Conservation (phyloP, 2,797 vertebrate genomes). For the Typhlichthys subterraneus region DNA sequence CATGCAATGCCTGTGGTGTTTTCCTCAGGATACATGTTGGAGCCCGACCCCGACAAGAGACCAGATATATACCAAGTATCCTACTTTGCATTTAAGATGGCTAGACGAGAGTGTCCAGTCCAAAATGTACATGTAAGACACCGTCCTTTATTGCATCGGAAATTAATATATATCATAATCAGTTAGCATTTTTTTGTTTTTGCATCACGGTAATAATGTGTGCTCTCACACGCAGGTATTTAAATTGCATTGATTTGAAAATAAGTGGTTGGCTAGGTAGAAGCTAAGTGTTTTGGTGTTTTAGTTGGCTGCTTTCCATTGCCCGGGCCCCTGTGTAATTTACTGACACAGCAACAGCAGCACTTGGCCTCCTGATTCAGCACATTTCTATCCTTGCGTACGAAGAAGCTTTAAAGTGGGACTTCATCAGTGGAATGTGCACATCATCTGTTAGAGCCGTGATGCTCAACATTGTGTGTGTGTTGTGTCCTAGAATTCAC, state of each 20-base stretch:
- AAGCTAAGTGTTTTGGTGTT: slow-evolving; percentile 12
- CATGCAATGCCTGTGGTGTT: neutral
- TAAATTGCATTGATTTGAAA: slow-evolving; percentile 19
- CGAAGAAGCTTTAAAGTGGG: slow-evolving; percentile 17
- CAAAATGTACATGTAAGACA: slow-evolving; percentile 88
- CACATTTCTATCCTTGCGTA: slow-evolving; percentile 8
- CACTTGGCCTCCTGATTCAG: slow-evolving; percentile 20
- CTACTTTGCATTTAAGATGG: slow-evolving; percentile 92
- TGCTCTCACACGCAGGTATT: neutral
- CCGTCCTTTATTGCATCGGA: neutral
- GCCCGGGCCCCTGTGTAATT: slow-evolving; percentile 11
- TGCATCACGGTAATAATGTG: neutral
- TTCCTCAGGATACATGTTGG: slow-evolving; percentile 92
- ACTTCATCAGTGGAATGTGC: slow-evolving; percentile 5
- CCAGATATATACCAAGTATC: slow-evolving; percentile 98
- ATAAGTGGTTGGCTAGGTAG: slow-evolving; percentile 16
- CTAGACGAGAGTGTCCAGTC: slow-evolving; percentile 89
- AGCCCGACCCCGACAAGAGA: slow-evolving; percentile 93
- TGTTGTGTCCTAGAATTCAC: slow-evolving; percentile 80
- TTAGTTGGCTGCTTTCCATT: slow-evolving; percentile 32
- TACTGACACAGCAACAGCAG: slow-evolving; percentile 35
- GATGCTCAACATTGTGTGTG: neutral
- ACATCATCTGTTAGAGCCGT: neutral
- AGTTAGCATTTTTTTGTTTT: neutral
- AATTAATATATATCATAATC: slow-evolving; percentile 4